phyloP scores from a whole-genome alignment of 92 coral and sea anemone species.

The Scolanthus callimorphus region DNA sequence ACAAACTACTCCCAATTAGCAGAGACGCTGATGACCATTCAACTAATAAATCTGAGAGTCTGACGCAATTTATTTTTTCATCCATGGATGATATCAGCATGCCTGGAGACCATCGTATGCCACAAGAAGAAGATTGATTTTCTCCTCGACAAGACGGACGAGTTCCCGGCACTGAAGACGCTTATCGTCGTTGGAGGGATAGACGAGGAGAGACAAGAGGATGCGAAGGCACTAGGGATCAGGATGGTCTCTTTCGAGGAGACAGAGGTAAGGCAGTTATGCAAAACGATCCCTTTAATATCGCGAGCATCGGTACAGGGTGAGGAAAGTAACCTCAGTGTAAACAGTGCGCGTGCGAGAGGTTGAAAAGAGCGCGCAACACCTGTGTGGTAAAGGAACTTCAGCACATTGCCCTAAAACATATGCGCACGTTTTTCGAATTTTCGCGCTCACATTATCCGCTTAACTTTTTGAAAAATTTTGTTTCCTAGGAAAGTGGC shows the following conservation, averaged over 20 bases:
- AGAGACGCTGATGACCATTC: no score
- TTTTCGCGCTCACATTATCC: no score
- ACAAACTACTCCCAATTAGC: no score
- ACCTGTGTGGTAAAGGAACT: no score
- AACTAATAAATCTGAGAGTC: no score
- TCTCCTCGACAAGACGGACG: slow-evolving; percentile 46
- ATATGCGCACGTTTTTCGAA: no score
- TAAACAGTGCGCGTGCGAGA: no score
- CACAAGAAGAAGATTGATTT: slow-evolving; percentile 38
- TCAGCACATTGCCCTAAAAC: no score
- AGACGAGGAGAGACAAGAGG: slow-evolving; percentile 29
- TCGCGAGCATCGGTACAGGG: no score
- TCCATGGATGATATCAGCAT: slow-evolving; percentile 27
- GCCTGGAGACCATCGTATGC: slow-evolving; percentile 55
- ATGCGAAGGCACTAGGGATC: slow-evolving; percentile 49
- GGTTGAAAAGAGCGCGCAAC: no score
- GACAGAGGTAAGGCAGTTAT: slow-evolving; percentile 32
- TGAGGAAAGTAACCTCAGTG: no score
- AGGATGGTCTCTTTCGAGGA: slow-evolving; percentile 38
- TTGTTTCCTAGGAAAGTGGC: slow-evolving; percentile 58
- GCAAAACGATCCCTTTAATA: not conserved
- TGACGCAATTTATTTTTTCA: not conserved
- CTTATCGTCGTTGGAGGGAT: slow-evolving; percentile 49
- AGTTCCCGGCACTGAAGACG: slow-evolving; percentile 44
- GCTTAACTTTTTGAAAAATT: no score